Conservation (phyloP, 2,113 vertebrate genomes). For the Microtus ochrogaster region DNA sequence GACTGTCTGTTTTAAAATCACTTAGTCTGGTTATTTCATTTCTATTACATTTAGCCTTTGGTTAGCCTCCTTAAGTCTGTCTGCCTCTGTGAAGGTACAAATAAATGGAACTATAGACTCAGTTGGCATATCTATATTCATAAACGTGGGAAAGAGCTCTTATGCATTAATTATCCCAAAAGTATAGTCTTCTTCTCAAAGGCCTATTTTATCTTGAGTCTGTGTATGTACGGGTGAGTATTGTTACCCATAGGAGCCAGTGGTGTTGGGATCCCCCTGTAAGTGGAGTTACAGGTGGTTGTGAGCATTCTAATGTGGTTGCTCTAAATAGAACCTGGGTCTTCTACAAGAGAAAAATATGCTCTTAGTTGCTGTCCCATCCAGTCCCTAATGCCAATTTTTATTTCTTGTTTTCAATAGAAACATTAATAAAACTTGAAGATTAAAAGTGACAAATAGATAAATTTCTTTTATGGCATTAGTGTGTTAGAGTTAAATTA, state of each 20-base stretch:
- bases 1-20: neutral
- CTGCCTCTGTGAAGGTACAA: neutral
- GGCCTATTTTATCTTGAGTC: neutral
- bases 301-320: neutral
- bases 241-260: neutral
- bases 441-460: neutral
- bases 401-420: neutral
- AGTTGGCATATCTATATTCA: neutral
- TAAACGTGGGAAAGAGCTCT: neutral
- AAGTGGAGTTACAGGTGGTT: neutral
- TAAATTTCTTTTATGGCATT: neutral
- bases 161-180: neutral
- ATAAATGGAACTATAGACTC: neutral
- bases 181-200: neutral
- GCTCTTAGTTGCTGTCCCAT: neutral
- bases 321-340: neutral
- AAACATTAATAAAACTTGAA: neutral
- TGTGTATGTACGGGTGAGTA: neutral
- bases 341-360: neutral
- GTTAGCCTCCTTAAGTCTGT: neutral
- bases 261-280: neutral
- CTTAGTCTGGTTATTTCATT: neutral
- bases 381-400: neutral
- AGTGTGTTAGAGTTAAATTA: neutral
- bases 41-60: neutral